Base-by-base conservation (phyloP, 2,797 vertebrate species). In the Urosaurus nigricauda region DNA sequence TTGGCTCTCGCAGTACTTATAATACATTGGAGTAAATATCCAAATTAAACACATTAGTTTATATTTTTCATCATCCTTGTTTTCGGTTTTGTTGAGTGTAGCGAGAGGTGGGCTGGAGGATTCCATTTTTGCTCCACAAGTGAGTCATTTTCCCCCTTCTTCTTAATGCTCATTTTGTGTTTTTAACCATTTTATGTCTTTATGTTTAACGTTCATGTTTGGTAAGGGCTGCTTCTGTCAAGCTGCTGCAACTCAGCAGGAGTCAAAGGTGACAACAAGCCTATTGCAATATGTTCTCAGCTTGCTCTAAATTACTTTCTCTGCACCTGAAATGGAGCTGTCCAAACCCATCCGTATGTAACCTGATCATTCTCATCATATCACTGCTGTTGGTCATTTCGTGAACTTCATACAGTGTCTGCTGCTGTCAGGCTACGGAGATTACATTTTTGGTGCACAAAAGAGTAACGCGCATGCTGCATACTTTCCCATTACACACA, bases 401-500 rank as follows among this genome's bases (percentile, higher is more conserved):
- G 8, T 4, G 56, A 74, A 47, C 24, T 65, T 51, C 32, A 63
- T n/a, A 16, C 32, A 26, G 24, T 71, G 68, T 32, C 53, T 21
- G n/a, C 29, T 16, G 24, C 9, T 29, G 21, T 56, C 40, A 63
- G 26, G 24, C 40, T 86, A 85, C 26, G 32, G 19, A 29, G 58
- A 68, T 85, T 74, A 26, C 1, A 47, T 29, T 24, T 71, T 73
- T 21, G 32, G 85, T 77, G 37, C 43, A 79, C 0, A 78, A 75
- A 93, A 88, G n/a, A 90, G 79, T 24, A 13, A n/a, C 17, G 71
- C 40, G 1, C 21, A 70, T 65, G 19, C 47, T 82, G 0, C 17
- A 43, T 47, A 29, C 58, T 89, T 70, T 71, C 87, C 86, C 84
- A 7, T 79, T 79, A 88, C 79, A 68, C 24, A 60, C 58, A 35